Conservation (phyloP, 2,888 invertebrate genomes). For the Argyresthia albistria region DNA sequence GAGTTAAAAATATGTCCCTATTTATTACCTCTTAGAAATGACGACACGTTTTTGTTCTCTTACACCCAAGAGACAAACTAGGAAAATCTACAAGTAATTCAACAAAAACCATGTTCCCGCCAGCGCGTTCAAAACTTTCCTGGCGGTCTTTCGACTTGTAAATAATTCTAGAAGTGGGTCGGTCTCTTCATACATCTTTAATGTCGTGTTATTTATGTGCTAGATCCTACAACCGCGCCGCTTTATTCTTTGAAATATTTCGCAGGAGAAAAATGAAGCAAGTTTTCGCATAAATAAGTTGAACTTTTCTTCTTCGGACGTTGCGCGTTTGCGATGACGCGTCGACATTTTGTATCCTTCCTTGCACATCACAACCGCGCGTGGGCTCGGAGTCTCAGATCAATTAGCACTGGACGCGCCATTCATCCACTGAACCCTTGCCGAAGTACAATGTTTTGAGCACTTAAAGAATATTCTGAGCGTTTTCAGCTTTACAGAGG, state of each 20-base stretch:
- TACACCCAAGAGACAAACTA: no score
- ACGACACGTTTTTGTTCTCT: no score
- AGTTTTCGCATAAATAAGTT: slow-evolving; percentile 64
- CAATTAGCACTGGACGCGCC: no score
- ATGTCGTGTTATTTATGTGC: slow-evolving; percentile 42
- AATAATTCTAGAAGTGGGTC: slow-evolving; percentile 38
- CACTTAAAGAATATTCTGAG: no score
- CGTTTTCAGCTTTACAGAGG: no score
- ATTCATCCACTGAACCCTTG: no score
- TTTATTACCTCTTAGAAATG: no score
- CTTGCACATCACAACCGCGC: no score
- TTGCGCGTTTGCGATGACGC: slow-evolving; percentile 34
- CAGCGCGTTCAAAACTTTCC: background rate
- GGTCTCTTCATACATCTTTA: slow-evolving; percentile 43
- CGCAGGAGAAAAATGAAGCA: slow-evolving; percentile 56
- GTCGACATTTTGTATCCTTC: slow-evolving; percentile 34
- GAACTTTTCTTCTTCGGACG: slow-evolving; percentile 8
- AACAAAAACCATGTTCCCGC: background rate
- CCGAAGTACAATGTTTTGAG: no score
- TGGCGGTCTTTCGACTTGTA: slow-evolving; percentile 11
- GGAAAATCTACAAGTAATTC: no score
- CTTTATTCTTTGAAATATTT: slow-evolving; percentile 35
- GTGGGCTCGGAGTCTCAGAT: no score
- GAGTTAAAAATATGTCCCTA: no score
- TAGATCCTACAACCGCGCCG: slow-evolving; percentile 26